phyloP scores from a whole-genome alignment of 2,888 invertebrate species.

The Biston stratarius region DNA sequence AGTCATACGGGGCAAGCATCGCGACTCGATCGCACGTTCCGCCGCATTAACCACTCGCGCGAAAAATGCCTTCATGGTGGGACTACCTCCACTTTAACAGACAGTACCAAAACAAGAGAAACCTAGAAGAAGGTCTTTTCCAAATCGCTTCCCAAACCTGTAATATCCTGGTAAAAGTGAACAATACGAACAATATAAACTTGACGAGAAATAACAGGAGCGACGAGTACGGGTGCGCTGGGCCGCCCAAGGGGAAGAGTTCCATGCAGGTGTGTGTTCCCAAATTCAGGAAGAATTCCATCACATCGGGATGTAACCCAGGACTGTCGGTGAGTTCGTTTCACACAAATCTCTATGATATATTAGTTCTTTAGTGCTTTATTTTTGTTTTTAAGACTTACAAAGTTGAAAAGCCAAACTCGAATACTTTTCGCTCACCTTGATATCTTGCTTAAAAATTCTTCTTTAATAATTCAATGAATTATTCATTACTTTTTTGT shows the following conservation, averaged over 20 bases:
- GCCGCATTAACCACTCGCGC: slow-evolving; percentile 41
- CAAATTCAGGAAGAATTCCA: slow-evolving; percentile 80
- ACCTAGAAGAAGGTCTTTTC: slow-evolving; percentile 91
- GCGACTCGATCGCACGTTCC: slow-evolving; percentile 51
- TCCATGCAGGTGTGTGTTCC: slow-evolving; percentile 87
- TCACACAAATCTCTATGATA: slow-evolving; percentile 7
- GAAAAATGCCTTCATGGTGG: slow-evolving; percentile 88
- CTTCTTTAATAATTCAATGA: too few relatives aligned
- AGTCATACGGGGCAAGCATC: slow-evolving; percentile 52
- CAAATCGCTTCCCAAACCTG: slow-evolving; percentile 93
- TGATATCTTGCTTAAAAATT: too few relatives aligned
- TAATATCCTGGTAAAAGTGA: slow-evolving; percentile 91
- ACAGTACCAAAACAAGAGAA: slow-evolving; percentile 85
- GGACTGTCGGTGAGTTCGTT: slow-evolving; percentile 86
- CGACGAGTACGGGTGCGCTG: slow-evolving; percentile 86
- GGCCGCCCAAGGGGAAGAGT: slow-evolving; percentile 73
- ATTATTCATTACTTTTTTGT: too few relatives aligned
- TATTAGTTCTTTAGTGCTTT: background rate
- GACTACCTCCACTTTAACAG: slow-evolving; percentile 85
- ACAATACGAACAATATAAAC: slow-evolving; percentile 91
- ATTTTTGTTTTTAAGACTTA: background rate
- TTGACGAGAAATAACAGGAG: slow-evolving; percentile 88
- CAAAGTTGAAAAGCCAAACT: background rate
- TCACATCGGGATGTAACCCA: slow-evolving; percentile 85
- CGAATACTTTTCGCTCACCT: too few relatives aligned